Evolutionary conservation across 2,888 invertebrate species (phyloP).

Genomic region (Thecophora atra): DNA sequence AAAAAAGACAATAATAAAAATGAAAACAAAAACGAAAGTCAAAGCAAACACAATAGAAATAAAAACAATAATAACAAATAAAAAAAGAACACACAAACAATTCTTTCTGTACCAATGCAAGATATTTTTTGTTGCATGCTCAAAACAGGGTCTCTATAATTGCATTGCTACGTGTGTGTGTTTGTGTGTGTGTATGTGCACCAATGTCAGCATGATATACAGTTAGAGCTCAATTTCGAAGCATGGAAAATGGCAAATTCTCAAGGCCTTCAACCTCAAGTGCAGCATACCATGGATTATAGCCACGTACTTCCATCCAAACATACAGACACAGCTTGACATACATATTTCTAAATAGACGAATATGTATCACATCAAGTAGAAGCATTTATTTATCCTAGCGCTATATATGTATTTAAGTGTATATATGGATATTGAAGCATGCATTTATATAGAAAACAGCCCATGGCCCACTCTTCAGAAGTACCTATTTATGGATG

Average conservation of each 20-base stretch:
- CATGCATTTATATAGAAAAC: no score
- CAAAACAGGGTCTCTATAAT: neutral
- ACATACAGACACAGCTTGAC: no score
- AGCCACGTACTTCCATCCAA: no score
- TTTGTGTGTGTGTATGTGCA: slow-evolving; percentile 26
- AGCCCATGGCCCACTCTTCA: no score
- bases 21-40: neutral
- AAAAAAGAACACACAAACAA: slow-evolving; percentile 15
- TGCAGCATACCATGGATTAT: slow-evolving; percentile 6
- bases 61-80: slow-evolving; percentile 21
- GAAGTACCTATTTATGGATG: no score
- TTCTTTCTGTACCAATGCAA: slow-evolving; percentile 1
- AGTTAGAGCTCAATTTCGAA: slow-evolving; percentile 45
- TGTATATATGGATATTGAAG: no score
- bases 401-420: no score
- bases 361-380: no score
- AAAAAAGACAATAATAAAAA: slow-evolving; percentile 3
- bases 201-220: slow-evolving; percentile 50
- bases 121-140: slow-evolving; percentile 6
- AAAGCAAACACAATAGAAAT: neutral
- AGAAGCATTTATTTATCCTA: no score
- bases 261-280: slow-evolving; percentile 34
- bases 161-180: neutral
- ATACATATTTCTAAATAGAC: no score
- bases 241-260: slow-evolving; percentile 19